phyloP scores from a whole-genome alignment of 1,140 invertebrate genomes.

The Philaenus spumarius region DNA sequence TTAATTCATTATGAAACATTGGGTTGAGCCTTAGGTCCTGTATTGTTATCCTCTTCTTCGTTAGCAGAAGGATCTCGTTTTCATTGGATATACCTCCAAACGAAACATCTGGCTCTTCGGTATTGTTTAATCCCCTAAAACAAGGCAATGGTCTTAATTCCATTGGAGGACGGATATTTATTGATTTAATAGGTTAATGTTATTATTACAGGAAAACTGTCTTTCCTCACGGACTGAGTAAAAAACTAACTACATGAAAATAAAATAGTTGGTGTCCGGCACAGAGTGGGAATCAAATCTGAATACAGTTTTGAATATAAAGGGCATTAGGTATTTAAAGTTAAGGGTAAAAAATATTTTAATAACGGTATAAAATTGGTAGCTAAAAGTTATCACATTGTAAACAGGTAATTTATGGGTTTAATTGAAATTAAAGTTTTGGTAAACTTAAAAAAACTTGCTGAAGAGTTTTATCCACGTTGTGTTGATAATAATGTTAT shows the following conservation, averaged over 20 bases:
- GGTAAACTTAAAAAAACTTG: not conserved
- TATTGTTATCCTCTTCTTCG: too few relatives aligned
- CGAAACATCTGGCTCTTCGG: not conserved
- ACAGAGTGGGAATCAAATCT: not conserved
- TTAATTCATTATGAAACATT: too few relatives aligned
- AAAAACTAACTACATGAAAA: too few relatives aligned
- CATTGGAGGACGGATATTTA: too few relatives aligned
- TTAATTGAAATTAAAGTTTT: not conserved
- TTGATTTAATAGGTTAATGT: too few relatives aligned
- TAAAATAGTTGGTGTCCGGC: not conserved
- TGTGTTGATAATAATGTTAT: constrained; percentile 2
- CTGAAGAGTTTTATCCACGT: not conserved
- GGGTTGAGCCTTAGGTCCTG: not conserved
- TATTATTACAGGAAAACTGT: too few relatives aligned
- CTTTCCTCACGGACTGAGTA: too few relatives aligned
- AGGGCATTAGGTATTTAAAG: not conserved
- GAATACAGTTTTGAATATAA: not conserved
- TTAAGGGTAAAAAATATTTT: not conserved
- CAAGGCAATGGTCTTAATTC: too few relatives aligned
- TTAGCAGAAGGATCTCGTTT: not conserved
- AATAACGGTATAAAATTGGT: not conserved
- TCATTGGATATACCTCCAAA: not conserved
- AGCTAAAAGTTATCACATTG: not conserved
- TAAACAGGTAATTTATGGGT: not conserved
- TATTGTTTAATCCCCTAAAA: not conserved